Evolutionary conservation across 2,888 invertebrate species (phyloP).

Genomic region (Pristionchus exspectatus): DNA sequence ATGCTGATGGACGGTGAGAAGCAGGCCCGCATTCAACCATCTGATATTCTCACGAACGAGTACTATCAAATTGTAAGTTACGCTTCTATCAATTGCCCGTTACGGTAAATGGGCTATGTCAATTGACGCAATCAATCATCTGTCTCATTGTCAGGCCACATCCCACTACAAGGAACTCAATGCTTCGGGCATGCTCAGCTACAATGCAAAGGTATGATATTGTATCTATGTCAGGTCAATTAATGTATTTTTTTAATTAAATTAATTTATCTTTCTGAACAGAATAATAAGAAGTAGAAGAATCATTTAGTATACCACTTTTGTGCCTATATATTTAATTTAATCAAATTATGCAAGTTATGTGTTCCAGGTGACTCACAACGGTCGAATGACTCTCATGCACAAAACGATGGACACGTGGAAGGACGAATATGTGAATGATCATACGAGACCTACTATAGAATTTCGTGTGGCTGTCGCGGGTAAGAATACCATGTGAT

Average conservation of each 20-base stretch:
- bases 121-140: background rate
- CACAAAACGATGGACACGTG: constrained; percentile 44
- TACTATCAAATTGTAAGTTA: constrained; percentile 54
- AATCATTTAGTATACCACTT: too few species aligned
- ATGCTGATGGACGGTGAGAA: constrained; percentile 43
- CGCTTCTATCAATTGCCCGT: background rate
- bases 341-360: too few species aligned
- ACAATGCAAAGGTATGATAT: constrained; percentile 52
- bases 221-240: background rate
- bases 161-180: constrained; percentile 54
- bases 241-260: background rate
- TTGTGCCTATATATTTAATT: too few species aligned
- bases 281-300: too few species aligned
- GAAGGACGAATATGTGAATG: constrained; percentile 2
- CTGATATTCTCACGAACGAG: constrained; percentile 39
- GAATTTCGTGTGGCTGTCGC: background rate
- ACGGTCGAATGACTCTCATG: constrained; percentile 39
- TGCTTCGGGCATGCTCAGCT: constrained; percentile 35
- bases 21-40: constrained; percentile 35
- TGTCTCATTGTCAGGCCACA: constrained; percentile 38
- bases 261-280: background rate
- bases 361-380: constrained; percentile 40
- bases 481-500: constrained; percentile 33
- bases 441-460: background rate
- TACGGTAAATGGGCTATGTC: background rate